A percentile compares a stretch with the other conserved stretches of the same genome.
Evolutionary conservation across 2,113 vertebrate genomes (phyloP).

Genomic region (Oxygymnocypris stewartii): DNA sequence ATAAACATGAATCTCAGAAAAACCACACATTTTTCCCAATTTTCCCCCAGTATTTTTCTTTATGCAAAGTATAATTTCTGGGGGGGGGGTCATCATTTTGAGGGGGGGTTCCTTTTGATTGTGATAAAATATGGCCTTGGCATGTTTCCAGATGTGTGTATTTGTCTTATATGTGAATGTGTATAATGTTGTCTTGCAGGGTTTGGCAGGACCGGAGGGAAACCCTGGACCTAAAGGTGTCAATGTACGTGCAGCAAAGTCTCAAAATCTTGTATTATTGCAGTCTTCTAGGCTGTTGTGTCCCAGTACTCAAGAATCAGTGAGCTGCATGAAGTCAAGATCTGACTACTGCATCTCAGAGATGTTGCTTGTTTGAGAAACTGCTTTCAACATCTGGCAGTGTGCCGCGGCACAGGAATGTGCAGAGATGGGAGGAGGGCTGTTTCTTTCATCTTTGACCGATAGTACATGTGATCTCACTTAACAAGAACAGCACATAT

Average conservation of each 20-base stretch:
- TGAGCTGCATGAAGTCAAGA: conserved; percentile 36
- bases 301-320: background rate
- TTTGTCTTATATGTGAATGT: conserved; percentile 37
- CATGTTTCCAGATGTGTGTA: background rate
- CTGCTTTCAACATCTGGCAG: conserved; percentile 19
- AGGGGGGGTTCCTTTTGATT: no score
- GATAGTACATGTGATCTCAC: conserved; percentile 51
- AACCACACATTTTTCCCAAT: no score
- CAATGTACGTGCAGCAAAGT: conserved; percentile 81
- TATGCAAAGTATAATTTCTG: no score
- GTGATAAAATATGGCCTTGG: no score
- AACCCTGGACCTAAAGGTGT: conserved; percentile 92
- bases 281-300: background rate
- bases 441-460: conserved; percentile 51
- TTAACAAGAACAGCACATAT: conserved; percentile 37
- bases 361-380: conserved; percentile 27
- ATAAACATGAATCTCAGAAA: no score
- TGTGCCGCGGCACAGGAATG: conserved; percentile 28
- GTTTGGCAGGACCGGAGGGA: conserved; percentile 91
- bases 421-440: conserved; percentile 36
- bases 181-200: conserved; percentile 74
- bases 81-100: no score
- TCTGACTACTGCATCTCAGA: background rate
- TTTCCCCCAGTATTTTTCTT: no score
- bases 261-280: background rate